Evolutionary conservation across 2,797 vertebrate genomes (phyloP), one percentile per base, ranked within the genome.

Genomic region (Cygnus olor): DNA sequence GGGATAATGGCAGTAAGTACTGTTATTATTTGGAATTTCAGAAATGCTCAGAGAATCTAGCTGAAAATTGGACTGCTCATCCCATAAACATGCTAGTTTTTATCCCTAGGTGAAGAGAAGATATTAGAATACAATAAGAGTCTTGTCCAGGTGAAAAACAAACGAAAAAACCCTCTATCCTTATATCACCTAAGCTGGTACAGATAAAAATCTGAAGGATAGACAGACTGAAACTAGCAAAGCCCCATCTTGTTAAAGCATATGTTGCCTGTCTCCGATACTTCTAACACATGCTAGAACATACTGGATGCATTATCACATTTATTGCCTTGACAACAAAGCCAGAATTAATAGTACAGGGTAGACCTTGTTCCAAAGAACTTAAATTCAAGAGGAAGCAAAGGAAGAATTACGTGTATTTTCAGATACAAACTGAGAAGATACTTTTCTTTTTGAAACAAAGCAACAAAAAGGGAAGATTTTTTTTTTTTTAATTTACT

Each of bases 321-420:
- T 90, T 90, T 91, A 95, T 80, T 97, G 93, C 90, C 89, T 74
- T 95, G 95, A 93, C 92, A 96, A 95, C 89, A 92, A 92, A 95
- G 76, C 79, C 65, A 94, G 61, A 97, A 95, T 85, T 94, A 95
- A 90, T 61, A 74, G 79, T 44, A 74, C 18, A 61, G 78, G 4
- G 18, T 14, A 68, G 79, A 27, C 61, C 44, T 70, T 92, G 36
- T 58, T 78, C 78, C 57, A 78, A 80, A 89, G 25, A 57, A 45
- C 16, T 40, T 45, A 57, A 91, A 93, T 69, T 81, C 24, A 49
- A 65, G 38, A 56, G 40, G 44, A 93, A 83, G 54, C 10, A 89
- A 58, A 8, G 5, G 28, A 81, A 38, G 4, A 47, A 60, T 51
- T 36, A 87, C 30, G 64, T 65, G 49, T 5, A 64, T 71, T 87